Base-by-base conservation (phyloP, 2,113 vertebrate genomes). In the Coregonus clupeaformis region DNA sequence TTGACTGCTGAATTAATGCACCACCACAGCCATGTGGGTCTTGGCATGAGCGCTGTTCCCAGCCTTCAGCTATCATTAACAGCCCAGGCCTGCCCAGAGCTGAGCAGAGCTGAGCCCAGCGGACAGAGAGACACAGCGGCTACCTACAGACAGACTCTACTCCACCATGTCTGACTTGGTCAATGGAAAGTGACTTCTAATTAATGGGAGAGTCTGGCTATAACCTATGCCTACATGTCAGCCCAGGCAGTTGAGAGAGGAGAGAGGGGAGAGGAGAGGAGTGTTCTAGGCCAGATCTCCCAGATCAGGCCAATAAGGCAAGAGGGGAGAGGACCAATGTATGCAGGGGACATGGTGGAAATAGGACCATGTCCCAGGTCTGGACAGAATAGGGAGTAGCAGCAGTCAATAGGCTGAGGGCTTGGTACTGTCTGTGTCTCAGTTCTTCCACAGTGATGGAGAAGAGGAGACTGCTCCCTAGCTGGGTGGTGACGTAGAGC, bases 1-100 rank as follows among this genome's bases (percentile, higher is more conserved):
- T 93, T 94, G 91, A 94, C 94, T 95, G 93, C 91, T 94, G 94
- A 95, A 95, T 94, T 91, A 93, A 92, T 94, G 93, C 92, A 94
- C 90, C 90, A 92, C 91, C 94, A 89, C 92, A 94, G 90, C 91
- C 88, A 88, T 92, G 93, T 92, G 93, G 91, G 94, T 93, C 89
- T 92, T 94, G 94, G 91, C 92, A 94, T 83, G 66, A 27, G 77
- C 32, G 71, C 83, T 63, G 85, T 88, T 86, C 81, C 90, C 88
- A 88, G 90, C 81, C 89, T 90, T 91, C 83, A 77, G 89, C n/a
- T n/a, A n/a, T 91, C 91, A 89, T 90, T 90, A 90, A 85, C 84
- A 80, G 78, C 79, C 87, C 77, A 79, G 16, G 57, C n/a, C 49
- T 18, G 16, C 16, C 3, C 14, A 60, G 7, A 2, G 52, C 52